Evolutionary conservation across 2,888 invertebrate species (phyloP).

Genomic region (Volucella inflata): DNA sequence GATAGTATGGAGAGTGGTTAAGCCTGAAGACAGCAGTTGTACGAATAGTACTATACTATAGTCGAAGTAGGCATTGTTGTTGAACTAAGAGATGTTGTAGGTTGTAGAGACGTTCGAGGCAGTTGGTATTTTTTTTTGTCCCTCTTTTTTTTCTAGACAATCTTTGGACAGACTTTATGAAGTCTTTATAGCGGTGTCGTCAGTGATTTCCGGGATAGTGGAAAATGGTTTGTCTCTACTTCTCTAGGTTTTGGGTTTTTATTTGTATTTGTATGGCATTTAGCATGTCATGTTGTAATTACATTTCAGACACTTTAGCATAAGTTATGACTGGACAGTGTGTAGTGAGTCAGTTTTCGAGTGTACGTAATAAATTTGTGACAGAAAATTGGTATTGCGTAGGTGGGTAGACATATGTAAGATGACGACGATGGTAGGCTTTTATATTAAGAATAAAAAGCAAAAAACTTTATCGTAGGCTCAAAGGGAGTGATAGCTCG

Average conservation of each 20-base stretch:
- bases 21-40: background rate
- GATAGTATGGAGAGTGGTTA: background rate
- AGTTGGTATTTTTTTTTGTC: constrained; percentile 5
- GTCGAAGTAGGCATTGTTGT: constrained; percentile 39
- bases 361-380: constrained; percentile 60
- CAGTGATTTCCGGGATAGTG: constrained; percentile 71
- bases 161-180: constrained; percentile 45
- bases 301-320: constrained; percentile 72
- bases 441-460: constrained; percentile 2
- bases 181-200: constrained; percentile 71
- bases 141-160: background rate
- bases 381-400: constrained; percentile 59
- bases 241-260: constrained; percentile 14
- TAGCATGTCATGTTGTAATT: constrained; percentile 74
- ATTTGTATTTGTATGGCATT: constrained; percentile 64
- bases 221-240: constrained; percentile 54
- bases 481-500: background rate
- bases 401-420: constrained; percentile 49
- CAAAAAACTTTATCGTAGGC: background rate
- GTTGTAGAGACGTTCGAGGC: no score
- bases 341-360: constrained; percentile 48
- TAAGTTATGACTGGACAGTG: constrained; percentile 60
- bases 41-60: background rate
- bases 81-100: constrained; percentile 20
- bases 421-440: constrained; percentile 28